Evolutionary conservation across 1,140 invertebrate species (phyloP), one percentile per base, ranked within the genome.

Genomic region (Macrosteles quadrilineatus): DNA sequence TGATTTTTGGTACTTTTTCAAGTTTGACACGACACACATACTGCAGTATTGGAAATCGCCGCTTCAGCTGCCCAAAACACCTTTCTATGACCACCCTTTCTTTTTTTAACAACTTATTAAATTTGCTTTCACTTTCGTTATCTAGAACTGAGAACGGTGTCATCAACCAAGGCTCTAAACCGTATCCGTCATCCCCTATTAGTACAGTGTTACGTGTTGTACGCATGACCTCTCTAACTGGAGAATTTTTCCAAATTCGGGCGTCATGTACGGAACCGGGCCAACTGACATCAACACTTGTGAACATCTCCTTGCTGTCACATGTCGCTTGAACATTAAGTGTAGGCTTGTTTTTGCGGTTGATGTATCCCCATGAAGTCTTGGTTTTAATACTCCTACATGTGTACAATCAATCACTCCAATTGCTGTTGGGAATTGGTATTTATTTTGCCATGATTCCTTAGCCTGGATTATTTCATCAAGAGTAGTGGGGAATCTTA

Each of bases 311-410:
- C 9, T 43, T 43, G 63, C 1, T 21, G 31, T 69, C 57, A 63
- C 68, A 47, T 14, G 30, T 69, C 31, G 36, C 19, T 19, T 69
- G 68, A 63, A 36, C 23, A 74, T 81, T 57, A 27, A 59, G 57
- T 63, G 30, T 30, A 43, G 53, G 62, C 63, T 62, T 36, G 11
- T 32, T 32, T 62, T 63, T 53, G 45, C 68, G 50, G 29, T 68
- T 57, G 29, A 57, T 25, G 36, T 68, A 57, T 68, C 53, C 6
- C 53, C 25, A 19, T 53, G 29, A 32, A 2, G 4, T 11, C 4
- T 25, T 36, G 31, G 63, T 65, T 40, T 67, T 23, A 59, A 6
- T 27, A 59, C 27, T 27, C 23, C 4, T 9, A 59, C 55, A 25
- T 59, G 25, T 27, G 55, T 59, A 9, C 21, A 59, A 29, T 36